Evolutionary conservation across 2,888 invertebrate species (phyloP).

Genomic region (Dastarcus helophoroides): DNA sequence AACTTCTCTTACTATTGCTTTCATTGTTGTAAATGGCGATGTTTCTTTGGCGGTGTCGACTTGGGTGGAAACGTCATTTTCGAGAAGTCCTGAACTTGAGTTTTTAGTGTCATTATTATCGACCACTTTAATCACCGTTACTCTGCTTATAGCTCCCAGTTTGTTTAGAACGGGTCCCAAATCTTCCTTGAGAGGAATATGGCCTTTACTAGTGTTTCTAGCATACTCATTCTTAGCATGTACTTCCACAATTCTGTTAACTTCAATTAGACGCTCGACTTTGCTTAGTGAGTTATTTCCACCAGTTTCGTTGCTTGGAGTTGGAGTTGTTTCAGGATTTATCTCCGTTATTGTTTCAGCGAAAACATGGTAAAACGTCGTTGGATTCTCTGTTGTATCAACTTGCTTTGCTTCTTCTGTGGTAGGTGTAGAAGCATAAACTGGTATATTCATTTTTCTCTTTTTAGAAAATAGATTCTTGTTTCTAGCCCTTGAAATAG

Average conservation of each 20-base stretch:
- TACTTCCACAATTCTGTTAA: slow-evolving; percentile 58
- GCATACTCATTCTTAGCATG: slow-evolving; percentile 52
- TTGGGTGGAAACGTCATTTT: slow-evolving; percentile 16
- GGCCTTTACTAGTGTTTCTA: slow-evolving; percentile 36
- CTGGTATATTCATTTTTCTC: slow-evolving; percentile 29
- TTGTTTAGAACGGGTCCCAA: slow-evolving; percentile 50
- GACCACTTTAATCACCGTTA: slow-evolving; percentile 55
- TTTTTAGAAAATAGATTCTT: slow-evolving; percentile 42
- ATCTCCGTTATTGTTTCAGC: slow-evolving; percentile 30
- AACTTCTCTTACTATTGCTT: background rate
- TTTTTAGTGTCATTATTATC: slow-evolving; percentile 34
- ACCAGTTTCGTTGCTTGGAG: slow-evolving; percentile 32
- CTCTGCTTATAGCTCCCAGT: slow-evolving; percentile 59
- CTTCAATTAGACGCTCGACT: slow-evolving; percentile 52
- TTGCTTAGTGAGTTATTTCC: slow-evolving; percentile 32
- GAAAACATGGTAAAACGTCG: slow-evolving; percentile 41
- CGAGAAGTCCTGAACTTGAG: background rate
- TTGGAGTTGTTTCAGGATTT: slow-evolving; percentile 21
- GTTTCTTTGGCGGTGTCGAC: no score
- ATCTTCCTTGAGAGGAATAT: slow-evolving; percentile 47
- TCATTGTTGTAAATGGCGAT: slow-evolving; percentile 1
- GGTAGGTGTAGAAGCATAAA: slow-evolving; percentile 11
- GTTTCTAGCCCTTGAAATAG: slow-evolving; percentile 42
- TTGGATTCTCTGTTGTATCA: slow-evolving; percentile 25
- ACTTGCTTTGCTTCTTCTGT: slow-evolving; percentile 9